Evolutionary conservation across 2,797 vertebrate species (phyloP).

Genomic region (Siniperca undulata): DNA sequence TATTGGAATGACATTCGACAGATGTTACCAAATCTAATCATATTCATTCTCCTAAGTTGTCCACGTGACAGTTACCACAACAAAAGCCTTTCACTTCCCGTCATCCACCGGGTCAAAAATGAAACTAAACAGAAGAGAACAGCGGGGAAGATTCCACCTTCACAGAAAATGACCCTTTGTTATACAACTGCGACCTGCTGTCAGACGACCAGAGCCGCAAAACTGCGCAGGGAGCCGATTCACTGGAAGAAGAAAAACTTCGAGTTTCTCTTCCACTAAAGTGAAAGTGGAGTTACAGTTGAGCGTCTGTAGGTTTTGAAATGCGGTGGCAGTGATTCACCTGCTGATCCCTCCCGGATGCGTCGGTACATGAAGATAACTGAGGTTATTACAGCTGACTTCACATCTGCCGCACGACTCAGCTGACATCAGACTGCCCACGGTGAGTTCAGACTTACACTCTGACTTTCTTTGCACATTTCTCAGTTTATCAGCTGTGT

Average conservation of each 20-base stretch:
- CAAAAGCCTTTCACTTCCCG: slow-evolving; percentile 3
- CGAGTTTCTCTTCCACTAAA: slow-evolving; percentile 46
- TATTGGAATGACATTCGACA: too few relatives aligned
- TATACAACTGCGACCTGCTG: neutral
- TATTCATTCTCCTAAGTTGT: neutral
- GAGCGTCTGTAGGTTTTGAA: neutral
- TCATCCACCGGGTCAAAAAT: neutral
- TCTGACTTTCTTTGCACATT: neutral
- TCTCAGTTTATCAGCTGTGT: neutral
- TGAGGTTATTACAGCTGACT: slow-evolving; percentile 17
- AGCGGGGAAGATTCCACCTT: slow-evolving; percentile 38
- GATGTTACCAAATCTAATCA: too few relatives aligned
- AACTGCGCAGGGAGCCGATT: neutral
- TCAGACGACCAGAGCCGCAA: accelerated
- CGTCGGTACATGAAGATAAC: neutral
- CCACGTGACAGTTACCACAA: neutral
- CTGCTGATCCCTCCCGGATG: neutral
- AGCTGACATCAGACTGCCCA: neutral
- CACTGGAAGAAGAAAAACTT: accelerated
- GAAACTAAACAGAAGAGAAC: slow-evolving; percentile 41
- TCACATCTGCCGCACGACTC: neutral
- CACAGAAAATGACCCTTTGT: neutral
- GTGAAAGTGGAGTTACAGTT: slow-evolving; percentile 18
- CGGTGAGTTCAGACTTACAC: slow-evolving; percentile 12
- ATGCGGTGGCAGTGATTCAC: neutral